Evolutionary conservation across 23 tunicate species (phyloP), one percentile per base, ranked within the genome.

Genomic region (Botrylloides violaceus): DNA sequence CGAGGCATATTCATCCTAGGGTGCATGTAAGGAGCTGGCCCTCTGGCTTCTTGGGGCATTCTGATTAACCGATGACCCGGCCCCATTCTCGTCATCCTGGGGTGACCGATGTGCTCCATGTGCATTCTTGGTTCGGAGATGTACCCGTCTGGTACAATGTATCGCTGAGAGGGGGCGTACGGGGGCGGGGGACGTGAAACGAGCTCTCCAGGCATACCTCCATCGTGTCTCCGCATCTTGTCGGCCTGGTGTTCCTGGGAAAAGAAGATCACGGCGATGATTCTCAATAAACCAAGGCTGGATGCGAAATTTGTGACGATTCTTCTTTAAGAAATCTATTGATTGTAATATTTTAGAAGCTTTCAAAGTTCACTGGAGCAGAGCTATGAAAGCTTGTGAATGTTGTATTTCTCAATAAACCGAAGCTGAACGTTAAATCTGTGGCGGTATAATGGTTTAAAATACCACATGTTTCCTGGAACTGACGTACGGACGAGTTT

Each of bases 141-240:
- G 74, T 37, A 43, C 12, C 35, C 35, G 35, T 63, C 70, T 31
- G 70, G 70, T 29, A 22, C 70, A 3, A 31, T 23, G 23, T 33
- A 63, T 63, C 70, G 56, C 20, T 68, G 74, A 3, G 70, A 33
- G 5, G 74, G 74, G 32, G 35, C 36, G 47, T 68, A 68, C 9
- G 74, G 74, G 23, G 74, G 74, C 18, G 74, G 74, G 56, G 74
- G 74, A 9, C 74, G 56, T 4, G 74, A 68, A 4, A 56, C 55
- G 29, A 68, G 56, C 26, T 68, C 74, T 30, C 56, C 74, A 31
- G 58, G 58, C 25, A 29, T 24, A 15, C 28, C 32, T 18, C 25
- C 30, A 21, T 39, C 58, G 36, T 68, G 74, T 4, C 58, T 38
- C 58, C 60, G 23, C 56, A 39, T 37, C 29, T 68, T 68, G 20